Evolutionary conservation across 2,888 invertebrate species (phyloP).

Genomic region (Masnerella sp.): DNA sequence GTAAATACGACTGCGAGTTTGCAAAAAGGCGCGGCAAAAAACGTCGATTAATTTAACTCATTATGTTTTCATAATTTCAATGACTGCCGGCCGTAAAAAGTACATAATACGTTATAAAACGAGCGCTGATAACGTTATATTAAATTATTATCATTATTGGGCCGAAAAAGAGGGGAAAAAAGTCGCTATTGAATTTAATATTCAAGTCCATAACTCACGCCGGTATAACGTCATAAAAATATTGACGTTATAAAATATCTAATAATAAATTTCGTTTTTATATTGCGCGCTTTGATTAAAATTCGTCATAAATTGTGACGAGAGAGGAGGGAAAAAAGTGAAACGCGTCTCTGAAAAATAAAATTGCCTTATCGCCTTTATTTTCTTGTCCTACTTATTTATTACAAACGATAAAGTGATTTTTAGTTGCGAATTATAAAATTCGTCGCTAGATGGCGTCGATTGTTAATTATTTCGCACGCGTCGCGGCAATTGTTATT

Average conservation of each 20-base stretch:
- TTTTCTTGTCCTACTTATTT: conserved; percentile 39
- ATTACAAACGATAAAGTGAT: conserved; percentile 31
- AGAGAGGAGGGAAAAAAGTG: background rate
- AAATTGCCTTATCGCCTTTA: conserved; percentile 36
- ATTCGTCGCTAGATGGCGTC: conserved; percentile 25
- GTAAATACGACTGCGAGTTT: background rate
- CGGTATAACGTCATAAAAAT: conserved; percentile 20
- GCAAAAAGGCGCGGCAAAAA: conserved; percentile 10
- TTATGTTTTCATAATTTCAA: conserved; percentile 30
- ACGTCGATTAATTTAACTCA: conserved; percentile 16
- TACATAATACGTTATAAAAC: conserved; percentile 24
- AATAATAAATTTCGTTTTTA: conserved; percentile 31
- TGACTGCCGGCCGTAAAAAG: conserved; percentile 17
- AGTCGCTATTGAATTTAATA: conserved; percentile 18
- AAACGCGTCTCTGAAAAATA: conserved; percentile 12
- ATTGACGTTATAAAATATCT: conserved; percentile 35
- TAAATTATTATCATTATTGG: conserved; percentile 25
- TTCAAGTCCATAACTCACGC: conserved; percentile 23
- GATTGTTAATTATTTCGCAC: background rate
- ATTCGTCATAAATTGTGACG: conserved; percentile 24
- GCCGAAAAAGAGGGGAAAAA: background rate
- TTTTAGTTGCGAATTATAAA: conserved; percentile 29
- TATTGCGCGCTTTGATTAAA: conserved; percentile 30
- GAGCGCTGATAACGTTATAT: conserved; percentile 7
- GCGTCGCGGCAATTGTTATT: no score